Evolutionary conservation across 2,797 vertebrate genomes (phyloP), one percentile per base, ranked within the genome.

Genomic region (Sebastes wilsoni): DNA sequence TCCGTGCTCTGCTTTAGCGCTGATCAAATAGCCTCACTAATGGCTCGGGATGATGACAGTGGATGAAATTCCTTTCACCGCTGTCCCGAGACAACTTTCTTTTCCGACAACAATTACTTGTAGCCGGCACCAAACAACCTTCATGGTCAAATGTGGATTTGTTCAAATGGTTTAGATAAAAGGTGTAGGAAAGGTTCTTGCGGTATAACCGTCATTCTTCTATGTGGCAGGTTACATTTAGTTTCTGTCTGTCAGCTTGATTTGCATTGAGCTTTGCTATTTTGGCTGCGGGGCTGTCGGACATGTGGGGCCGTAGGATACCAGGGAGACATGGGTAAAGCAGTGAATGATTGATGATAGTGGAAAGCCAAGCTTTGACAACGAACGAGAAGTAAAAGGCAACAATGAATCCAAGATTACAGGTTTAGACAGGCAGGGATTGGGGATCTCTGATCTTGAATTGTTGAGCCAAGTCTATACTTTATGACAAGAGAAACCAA

Each of bases 11-110:
- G 86, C 77, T 76, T 80, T 54, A 69, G 46, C 77, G 8, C 89
- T 85, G 85, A 91, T 93, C 87, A 90, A 90, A 93, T 91, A 78
- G 89, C 91, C 82, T 85, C 75, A 5, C 85, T 89, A 89, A 92
- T 89, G 85, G 82, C 85, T 72, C 1, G n/a, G 79, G 81, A 89
- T 92, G 89, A 92, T 87, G 89, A 91, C 89, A 91, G 80, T 30
- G 77, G 76, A 5, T 83, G 90, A 85, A 91, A 93, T 90, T 74
- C 80, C 77, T 80, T 61, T 66, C 71, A 14, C 77, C 62, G 25
- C 73, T 25, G 23, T 60, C 75, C 6, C 18, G 14, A 78, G 66
- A 62, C 32, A 42, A 61, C 49, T 55, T 77, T 77, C 25, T 67
- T 76, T 73, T 66, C 60, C 79, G 55, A 72, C 69, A 70, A 82